Conservation (phyloP, 2,888 invertebrate genomes). For the Eupithecia abbreviata region DNA sequence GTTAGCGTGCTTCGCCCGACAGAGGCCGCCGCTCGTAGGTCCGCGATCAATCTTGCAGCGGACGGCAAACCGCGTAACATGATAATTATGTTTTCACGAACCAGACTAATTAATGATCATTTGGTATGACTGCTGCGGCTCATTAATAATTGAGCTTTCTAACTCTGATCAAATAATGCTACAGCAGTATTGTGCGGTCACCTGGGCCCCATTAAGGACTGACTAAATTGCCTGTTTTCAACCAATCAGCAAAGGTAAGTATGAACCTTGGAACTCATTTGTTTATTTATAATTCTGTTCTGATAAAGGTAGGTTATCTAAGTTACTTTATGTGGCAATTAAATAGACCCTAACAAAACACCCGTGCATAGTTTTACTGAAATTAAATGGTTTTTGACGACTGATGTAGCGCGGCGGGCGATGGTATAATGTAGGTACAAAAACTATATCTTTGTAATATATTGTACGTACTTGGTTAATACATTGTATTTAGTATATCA, state of each 20-base stretch:
- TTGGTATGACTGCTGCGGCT: conserved; percentile 39
- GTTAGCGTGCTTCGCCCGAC: conserved; percentile 39
- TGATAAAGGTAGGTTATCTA: background rate
- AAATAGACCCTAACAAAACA: background rate
- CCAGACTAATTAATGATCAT: conserved; percentile 47
- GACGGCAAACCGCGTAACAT: conserved; percentile 47
- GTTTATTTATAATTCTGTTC: background rate
- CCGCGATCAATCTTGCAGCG: conserved; percentile 49
- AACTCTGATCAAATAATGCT: conserved; percentile 29
- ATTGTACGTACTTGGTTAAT: too few relatives aligned
- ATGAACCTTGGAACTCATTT: background rate
- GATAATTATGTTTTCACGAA: conserved; percentile 49
- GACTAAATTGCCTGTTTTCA: background rate
- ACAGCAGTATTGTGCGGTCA: conserved; percentile 5
- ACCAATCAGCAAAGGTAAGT: background rate
- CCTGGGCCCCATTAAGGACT: background rate
- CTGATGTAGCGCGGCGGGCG: too few relatives aligned
- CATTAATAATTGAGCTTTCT: conserved; percentile 42
- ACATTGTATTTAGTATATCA: too few relatives aligned
- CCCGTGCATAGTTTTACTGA: background rate
- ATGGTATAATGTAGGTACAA: too few relatives aligned
- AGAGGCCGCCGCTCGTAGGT: conserved; percentile 28
- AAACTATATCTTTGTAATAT: too few relatives aligned
- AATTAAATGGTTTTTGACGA: background rate
- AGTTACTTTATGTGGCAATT: background rate